These are phyloP conservation scores for Campylomormyrus tamandua DNA, from an alignment of 2,113 vertebrate genomes.

Conservation along the genomic window DNA sequence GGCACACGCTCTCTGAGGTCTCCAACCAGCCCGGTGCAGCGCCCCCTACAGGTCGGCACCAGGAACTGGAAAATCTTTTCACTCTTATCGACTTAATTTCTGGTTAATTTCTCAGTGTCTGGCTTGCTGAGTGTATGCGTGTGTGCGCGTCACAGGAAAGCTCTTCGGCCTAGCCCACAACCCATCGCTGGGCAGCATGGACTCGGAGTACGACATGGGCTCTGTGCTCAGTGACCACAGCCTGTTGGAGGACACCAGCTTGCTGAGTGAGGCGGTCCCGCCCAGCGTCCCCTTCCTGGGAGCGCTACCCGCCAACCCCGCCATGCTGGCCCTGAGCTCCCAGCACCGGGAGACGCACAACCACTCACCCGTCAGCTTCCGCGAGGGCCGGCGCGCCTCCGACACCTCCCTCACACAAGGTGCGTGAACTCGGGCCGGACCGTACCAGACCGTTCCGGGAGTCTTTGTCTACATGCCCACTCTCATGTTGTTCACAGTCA, in stretches of 20 bases:
- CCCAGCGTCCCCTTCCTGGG: slow-evolving; percentile 66
- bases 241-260: slow-evolving; percentile 74
- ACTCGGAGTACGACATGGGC: slow-evolving; percentile 85
- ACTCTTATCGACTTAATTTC: background rate
- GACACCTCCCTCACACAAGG: slow-evolving; percentile 98
- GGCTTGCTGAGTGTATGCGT: background rate
- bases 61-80: background rate
- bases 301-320: slow-evolving; percentile 73
- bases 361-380: slow-evolving; percentile 91
- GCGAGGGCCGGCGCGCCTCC: slow-evolving; percentile 87
- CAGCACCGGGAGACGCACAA: slow-evolving; percentile 90
- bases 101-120: background rate
- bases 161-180: slow-evolving; percentile 77
- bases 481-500: background rate
- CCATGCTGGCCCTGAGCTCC: slow-evolving; percentile 77
- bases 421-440: slow-evolving; percentile 33
- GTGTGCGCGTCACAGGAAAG: slow-evolving; percentile 63
- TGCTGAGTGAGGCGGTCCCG: slow-evolving; percentile 70
- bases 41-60: slow-evolving; percentile 65
- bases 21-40: slow-evolving; percentile 75
- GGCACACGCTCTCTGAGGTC: slow-evolving; percentile 93
- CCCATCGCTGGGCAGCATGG: slow-evolving; percentile 82
- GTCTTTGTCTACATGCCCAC: background rate
- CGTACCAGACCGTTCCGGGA: no score
- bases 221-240: slow-evolving; percentile 78